phyloP scores from a whole-genome alignment of 2,113 vertebrate species.

The Pelodiscus sinensis region DNA sequence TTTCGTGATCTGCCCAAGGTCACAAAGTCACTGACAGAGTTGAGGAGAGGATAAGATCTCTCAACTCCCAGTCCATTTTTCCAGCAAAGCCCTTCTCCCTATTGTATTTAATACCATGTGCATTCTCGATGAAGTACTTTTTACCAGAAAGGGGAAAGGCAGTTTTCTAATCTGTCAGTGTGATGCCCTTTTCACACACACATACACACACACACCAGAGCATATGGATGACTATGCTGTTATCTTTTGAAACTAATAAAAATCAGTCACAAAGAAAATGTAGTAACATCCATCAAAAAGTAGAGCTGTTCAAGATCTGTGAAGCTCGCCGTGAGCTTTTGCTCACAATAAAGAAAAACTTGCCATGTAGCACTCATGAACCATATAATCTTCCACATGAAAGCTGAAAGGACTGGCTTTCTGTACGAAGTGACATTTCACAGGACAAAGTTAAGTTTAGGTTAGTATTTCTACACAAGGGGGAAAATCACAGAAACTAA shows the following conservation, averaged over 20 bases:
- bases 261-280: slow-evolving; percentile 73
- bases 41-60: not conserved
- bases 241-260: slow-evolving; percentile 78
- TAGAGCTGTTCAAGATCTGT: slow-evolving; percentile 43
- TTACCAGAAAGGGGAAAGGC: slow-evolving; percentile 21
- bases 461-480: slow-evolving; percentile 1
- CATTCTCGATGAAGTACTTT: slow-evolving; percentile 17
- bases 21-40: not conserved
- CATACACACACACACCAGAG: not conserved
- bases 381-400: slow-evolving; percentile 57
- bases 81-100: not conserved
- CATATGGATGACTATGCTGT: slow-evolving; percentile 43
- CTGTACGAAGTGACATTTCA: slow-evolving; percentile 66
- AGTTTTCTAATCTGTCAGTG: slow-evolving; percentile 47
- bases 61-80: not conserved
- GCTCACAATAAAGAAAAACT: slow-evolving; percentile 54
- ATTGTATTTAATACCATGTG: not conserved
- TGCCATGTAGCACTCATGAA: slow-evolving; percentile 49
- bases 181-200: slow-evolving; percentile 45
- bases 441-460: slow-evolving; percentile 14
- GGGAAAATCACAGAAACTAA: slow-evolving; percentile 18
- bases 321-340: slow-evolving; percentile 49
- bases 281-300: slow-evolving; percentile 67
- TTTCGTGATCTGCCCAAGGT: not conserved
- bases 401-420: slow-evolving; percentile 45